These are phyloP conservation scores for Nomada ferruginata DNA, from an alignment of 2,888 invertebrate genomes.

Conservation along the genomic window DNA sequence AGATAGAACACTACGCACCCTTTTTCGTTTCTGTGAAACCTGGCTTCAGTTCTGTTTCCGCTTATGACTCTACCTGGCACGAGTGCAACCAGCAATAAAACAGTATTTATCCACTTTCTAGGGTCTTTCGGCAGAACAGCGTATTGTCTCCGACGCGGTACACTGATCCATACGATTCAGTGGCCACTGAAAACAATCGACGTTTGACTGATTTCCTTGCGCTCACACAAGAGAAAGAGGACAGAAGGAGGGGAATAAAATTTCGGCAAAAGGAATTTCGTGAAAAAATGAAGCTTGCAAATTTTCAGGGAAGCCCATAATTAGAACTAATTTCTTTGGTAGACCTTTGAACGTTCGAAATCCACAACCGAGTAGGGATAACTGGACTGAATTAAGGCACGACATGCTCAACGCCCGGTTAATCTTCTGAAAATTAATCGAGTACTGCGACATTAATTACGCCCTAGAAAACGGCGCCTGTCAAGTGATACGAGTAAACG, in stretches of 20 bases:
- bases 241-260: not conserved
- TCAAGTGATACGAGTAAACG: slow-evolving; percentile 28
- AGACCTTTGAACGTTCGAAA: not conserved
- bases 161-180: not conserved
- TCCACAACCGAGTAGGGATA: not conserved
- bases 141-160: not conserved
- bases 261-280: not conserved
- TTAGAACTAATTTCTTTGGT: slow-evolving; percentile 8
- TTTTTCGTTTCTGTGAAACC: not conserved
- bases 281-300: not conserved
- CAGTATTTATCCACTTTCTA: slow-evolving; percentile 12
- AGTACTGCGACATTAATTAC: slow-evolving; percentile 11
- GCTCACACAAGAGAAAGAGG: not conserved
- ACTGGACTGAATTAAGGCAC: slow-evolving; percentile 1
- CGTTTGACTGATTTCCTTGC: no score
- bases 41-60: not conserved
- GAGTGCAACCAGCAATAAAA: slow-evolving; percentile 16
- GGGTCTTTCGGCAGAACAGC: not conserved
- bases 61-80: slow-evolving; percentile 16
- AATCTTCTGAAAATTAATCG: slow-evolving; percentile 19
- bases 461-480: not conserved
- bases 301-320: not conserved
- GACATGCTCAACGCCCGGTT: not conserved
- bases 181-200: not conserved
- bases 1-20: not conserved